phyloP scores from a whole-genome alignment of 2,113 vertebrate genomes.

The Macroglossus sobrinus region DNA sequence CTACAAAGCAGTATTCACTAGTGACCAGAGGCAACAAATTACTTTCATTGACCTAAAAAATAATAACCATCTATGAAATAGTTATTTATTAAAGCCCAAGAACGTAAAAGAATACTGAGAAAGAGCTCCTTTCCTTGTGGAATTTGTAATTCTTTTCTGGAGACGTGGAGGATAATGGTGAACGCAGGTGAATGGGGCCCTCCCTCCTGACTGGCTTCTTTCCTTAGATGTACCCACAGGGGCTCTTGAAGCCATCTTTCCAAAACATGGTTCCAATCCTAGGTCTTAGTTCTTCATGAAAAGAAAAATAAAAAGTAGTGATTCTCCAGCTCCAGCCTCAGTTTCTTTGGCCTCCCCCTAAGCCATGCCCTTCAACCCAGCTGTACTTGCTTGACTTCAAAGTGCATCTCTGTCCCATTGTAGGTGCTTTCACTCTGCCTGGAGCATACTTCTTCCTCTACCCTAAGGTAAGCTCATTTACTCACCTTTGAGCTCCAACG shows the following conservation, averaged over 20 bases:
- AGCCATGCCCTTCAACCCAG: background rate
- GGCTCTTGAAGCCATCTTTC: background rate
- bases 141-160: background rate
- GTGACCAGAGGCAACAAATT: background rate
- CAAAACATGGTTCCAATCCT: background rate
- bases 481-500: background rate
- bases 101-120: background rate
- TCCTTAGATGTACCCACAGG: background rate
- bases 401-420: background rate
- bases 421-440: background rate
- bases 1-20: background rate
- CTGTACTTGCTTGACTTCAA: background rate
- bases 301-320: background rate
- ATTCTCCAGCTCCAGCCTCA: background rate
- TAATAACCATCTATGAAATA: background rate
- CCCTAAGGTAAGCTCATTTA: background rate
- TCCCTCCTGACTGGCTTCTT: background rate
- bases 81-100: background rate
- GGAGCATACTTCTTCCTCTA: background rate
- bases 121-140: background rate
- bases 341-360: background rate
- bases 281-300: background rate
- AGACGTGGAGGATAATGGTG: background rate
- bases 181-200: background rate
- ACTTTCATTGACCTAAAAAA: background rate